Base-by-base conservation (phyloP, 2,888 invertebrate species). In the Himalopsyche kuldschensis region DNA sequence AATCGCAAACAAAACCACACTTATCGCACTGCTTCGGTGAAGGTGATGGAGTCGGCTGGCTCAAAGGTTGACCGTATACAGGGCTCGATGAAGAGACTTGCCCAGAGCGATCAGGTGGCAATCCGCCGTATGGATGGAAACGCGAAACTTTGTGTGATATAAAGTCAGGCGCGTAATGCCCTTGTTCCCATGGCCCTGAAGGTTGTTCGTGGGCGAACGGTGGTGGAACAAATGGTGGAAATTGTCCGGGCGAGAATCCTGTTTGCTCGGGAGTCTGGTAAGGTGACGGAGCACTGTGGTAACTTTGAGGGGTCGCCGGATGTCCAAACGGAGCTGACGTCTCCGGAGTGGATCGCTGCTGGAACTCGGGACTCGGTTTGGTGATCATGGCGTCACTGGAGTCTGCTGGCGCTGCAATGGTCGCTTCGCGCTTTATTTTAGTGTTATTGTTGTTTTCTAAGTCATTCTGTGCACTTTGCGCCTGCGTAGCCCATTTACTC, bases 11-110 rank as follows among this genome's bases (percentile, higher is more conserved):
- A 85, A 94, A 94, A 84, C 96, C 96, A 88, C 97, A 97, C 89
- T 96, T 96, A 88, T 97, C 96, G 89, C 96, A 96, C 89, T 96
- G 96, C 88, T 95, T 93, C 1, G 94, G 94, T 84, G 94, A 94
- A 0, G 95, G 93, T 17, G 95, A 94, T 69, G 95, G 95, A 47
- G 95, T 94, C 17, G 95, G 94, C 87, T 94, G 94, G 88, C 93
- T 94, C 17, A 93, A 89, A 79, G 93, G 92, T 87, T 92, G 92
- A 31, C 93, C 93, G 86, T 93, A 93, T 78, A 93, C 89, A 48
- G 93, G 93, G 88, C 92, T 93, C 87, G 90, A 91, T 8, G 91
- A 92, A 46, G 91, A 91, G 27, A 92, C 92, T 87, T 91, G 92
- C 31, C 91, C 89, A 11, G 92, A 92, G 30, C 92, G 90, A 47